Conservation (phyloP, 2,113 vertebrate species). For the Scatophagus argus region DNA sequence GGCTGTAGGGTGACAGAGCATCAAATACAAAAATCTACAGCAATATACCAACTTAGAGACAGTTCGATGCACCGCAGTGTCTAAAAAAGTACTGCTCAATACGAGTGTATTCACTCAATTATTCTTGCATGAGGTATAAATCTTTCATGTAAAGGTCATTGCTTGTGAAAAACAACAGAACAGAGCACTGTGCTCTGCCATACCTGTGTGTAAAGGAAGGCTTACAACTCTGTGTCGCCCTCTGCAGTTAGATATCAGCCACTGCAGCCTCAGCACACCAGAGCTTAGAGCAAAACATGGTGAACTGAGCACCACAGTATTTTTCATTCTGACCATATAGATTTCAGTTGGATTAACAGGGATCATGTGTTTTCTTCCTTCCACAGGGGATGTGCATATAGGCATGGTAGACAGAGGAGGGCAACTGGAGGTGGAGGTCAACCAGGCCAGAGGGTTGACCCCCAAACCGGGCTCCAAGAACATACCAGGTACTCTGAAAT, state of each 20-base stretch:
- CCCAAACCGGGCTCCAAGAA: constrained; percentile 94
- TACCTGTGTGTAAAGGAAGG: neutral
- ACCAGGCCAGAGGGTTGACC: constrained; percentile 93
- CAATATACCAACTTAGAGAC: neutral
- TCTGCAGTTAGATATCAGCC: constrained; percentile 64
- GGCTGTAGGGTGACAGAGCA: neutral
- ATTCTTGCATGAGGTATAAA: constrained; percentile 58
- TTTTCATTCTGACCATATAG: neutral
- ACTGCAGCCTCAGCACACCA: constrained; percentile 26
- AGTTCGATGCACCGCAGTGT: constrained; percentile 3
- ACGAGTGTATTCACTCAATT: constrained; percentile 45
- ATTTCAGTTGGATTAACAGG: neutral
- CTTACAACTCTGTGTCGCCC: constrained; percentile 58
- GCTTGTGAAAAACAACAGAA: constrained; percentile 33
- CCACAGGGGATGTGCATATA: constrained; percentile 92
- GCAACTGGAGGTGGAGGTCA: constrained; percentile 97
- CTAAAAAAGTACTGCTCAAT: constrained; percentile 37
- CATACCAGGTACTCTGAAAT: constrained; percentile 87
- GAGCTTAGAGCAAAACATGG: neutral
- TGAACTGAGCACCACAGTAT: neutral
- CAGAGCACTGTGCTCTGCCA: neutral
- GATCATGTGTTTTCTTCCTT: neutral
- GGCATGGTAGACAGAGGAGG: constrained; percentile 92
- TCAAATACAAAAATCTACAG: neutral
- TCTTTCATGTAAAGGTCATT: constrained; percentile 67